phyloP scores from a whole-genome alignment of 2,797 vertebrate genomes.

The Gallinago solitaria region DNA sequence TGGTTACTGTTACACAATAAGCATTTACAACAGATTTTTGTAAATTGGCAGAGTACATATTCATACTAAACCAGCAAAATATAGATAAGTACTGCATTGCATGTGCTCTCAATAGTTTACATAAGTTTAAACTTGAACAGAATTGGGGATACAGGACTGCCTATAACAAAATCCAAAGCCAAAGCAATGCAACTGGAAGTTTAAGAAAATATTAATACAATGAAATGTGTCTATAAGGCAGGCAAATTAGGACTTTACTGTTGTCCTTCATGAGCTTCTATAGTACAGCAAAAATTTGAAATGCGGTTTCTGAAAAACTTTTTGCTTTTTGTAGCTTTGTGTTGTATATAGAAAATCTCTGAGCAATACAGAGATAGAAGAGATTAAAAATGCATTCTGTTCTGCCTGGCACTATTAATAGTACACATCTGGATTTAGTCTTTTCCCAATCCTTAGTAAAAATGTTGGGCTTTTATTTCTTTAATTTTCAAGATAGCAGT shows the following conservation, averaged over 20 bases:
- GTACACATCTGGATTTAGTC: constrained; percentile 22
- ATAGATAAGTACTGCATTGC: constrained; percentile 73
- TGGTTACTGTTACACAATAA: constrained; percentile 78
- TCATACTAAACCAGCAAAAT: constrained; percentile 71
- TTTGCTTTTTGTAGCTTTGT: constrained; percentile 30
- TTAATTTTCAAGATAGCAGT: constrained; percentile 22
- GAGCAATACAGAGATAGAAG: constrained; percentile 15
- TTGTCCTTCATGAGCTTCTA: constrained; percentile 68
- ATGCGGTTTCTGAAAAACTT: constrained; percentile 55
- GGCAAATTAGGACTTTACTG: constrained; percentile 56
- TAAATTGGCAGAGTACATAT: constrained; percentile 74
- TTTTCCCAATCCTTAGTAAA: constrained; percentile 22
- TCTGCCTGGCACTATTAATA: constrained; percentile 22
- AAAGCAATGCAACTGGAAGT: constrained; percentile 67
- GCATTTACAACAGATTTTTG: constrained; percentile 75
- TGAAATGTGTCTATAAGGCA: constrained; percentile 65
- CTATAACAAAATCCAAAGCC: constrained; percentile 75
- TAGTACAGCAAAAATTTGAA: constrained; percentile 64
- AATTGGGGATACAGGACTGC: constrained; percentile 71
- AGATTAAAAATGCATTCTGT: constrained; percentile 32
- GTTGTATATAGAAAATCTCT: constrained; percentile 50
- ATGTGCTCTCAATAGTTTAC: constrained; percentile 73
- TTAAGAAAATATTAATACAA: constrained; percentile 68
- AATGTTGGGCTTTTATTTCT: constrained; percentile 14
- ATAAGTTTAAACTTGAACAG: constrained; percentile 71